These are phyloP conservation scores for Platypus cylindrus DNA, from an alignment of 2,888 invertebrate genomes.

Conservation along the genomic window DNA sequence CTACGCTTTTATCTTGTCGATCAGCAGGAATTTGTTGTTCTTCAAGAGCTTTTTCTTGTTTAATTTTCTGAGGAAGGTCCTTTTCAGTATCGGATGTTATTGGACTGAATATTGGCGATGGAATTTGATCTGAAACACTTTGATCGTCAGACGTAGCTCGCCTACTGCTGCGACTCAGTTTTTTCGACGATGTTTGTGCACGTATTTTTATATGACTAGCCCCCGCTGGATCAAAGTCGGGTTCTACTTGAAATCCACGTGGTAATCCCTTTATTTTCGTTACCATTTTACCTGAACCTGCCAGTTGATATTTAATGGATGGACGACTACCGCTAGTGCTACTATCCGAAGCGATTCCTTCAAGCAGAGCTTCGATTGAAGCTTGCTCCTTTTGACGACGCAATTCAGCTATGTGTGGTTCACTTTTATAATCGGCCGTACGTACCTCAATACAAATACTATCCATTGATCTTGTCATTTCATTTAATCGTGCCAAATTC, in stretches of 20 bases:
- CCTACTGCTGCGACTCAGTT: too few relatives aligned
- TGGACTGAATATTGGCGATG: too few relatives aligned
- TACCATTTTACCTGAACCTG: conserved; percentile 15
- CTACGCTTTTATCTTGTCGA: conserved; percentile 11
- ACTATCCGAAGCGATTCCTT: conserved; percentile 1
- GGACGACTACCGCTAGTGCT: too few relatives aligned
- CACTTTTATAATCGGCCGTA: neutral
- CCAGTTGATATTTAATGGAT: too few relatives aligned
- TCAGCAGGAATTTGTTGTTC: too few relatives aligned
- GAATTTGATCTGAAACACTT: too few relatives aligned
- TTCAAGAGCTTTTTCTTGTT: conserved; percentile 1
- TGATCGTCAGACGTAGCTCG: too few relatives aligned
- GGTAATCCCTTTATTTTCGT: conserved; percentile 15
- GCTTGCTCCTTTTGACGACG: conserved; percentile 8
- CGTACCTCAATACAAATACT: conserved; percentile 2
- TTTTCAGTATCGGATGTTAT: neutral
- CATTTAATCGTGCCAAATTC: conserved; percentile 8
- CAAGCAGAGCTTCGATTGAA: conserved; percentile 8
- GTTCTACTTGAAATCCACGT: conserved; percentile 12
- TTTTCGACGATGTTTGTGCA: too few relatives aligned
- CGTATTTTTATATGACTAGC: conserved; percentile 11
- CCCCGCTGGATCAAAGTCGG: conserved; percentile 6
- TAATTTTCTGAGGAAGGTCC: neutral
- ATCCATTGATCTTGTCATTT: conserved; percentile 12
- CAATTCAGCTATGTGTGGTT: conserved; percentile 6